Conservation (phyloP, 2,113 vertebrate species). For the western clawed frog (Xenopus tropicalis) region UCB_Xtro_10.0 CM004445.2:94245501-94246000, state of each 20-base stretch:
- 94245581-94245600: slow-evolving; percentile 76
- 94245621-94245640: slow-evolving; percentile 50
- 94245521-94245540: no score
- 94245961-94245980: no score
- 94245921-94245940: no score
- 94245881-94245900: no score
- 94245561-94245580: slow-evolving; percentile 72
- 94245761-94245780: slow-evolving; percentile 58
- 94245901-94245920: no score
- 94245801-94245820: slow-evolving; percentile 38
- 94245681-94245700: slow-evolving; percentile 55
- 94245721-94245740: slow-evolving; percentile 61
- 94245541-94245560: slow-evolving; percentile 67
- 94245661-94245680: slow-evolving; percentile 59
- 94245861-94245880: no score
- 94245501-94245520: no score
- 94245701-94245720: slow-evolving; percentile 60
- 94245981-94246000: no score
- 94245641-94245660: slow-evolving; percentile 55
- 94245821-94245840: no score
- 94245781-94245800: slow-evolving; percentile 66
- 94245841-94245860: no score
- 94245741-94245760: slow-evolving; percentile 56
- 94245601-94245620: slow-evolving; percentile 65
- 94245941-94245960: no score